A percentile compares a stretch with the other conserved stretches of the same genome.
Evolutionary conservation across 2,888 invertebrate species (phyloP).

Genomic region (Temnothorax unifasciatus): DNA sequence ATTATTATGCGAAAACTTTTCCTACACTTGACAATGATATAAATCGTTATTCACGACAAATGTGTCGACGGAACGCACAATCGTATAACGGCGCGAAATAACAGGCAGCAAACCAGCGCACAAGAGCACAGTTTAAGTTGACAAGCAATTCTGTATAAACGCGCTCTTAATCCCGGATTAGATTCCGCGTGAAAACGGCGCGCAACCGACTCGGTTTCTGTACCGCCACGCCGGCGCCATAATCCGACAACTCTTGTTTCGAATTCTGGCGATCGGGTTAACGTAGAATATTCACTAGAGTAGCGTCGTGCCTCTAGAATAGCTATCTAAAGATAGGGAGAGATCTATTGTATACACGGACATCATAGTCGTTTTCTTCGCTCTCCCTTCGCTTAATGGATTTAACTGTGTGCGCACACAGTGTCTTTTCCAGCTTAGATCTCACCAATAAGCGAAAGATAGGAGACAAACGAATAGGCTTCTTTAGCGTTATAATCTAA

Average conservation of each 20-base stretch:
- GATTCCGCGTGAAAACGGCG: conserved; percentile 59
- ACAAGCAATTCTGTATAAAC: conserved; percentile 32
- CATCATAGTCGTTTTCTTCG: not conserved
- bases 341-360: conserved; percentile 14
- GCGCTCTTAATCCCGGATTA: conserved; percentile 59
- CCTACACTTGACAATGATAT: not conserved
- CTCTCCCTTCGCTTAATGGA: conserved; percentile 4
- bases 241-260: conserved; percentile 50
- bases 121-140: conserved; percentile 25
- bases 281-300: conserved; percentile 4
- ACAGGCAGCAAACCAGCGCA: not conserved
- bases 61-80: not conserved
- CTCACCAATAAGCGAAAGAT: conserved; percentile 16
- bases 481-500: conserved; percentile 39
- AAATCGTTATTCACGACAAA: not conserved
- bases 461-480: conserved; percentile 34
- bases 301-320: conserved; percentile 1
- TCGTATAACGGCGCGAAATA: not conserved
- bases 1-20: not conserved
- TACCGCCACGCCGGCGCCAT: conserved; percentile 16
- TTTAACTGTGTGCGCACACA: not conserved
- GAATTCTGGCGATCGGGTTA: conserved; percentile 44
- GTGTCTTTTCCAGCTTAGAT: conserved; percentile 28
- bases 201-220: conserved; percentile 22
- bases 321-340: conserved; percentile 26